Base-by-base conservation (phyloP, 2,888 invertebrate species). In the Dryobota labecula region DNA sequence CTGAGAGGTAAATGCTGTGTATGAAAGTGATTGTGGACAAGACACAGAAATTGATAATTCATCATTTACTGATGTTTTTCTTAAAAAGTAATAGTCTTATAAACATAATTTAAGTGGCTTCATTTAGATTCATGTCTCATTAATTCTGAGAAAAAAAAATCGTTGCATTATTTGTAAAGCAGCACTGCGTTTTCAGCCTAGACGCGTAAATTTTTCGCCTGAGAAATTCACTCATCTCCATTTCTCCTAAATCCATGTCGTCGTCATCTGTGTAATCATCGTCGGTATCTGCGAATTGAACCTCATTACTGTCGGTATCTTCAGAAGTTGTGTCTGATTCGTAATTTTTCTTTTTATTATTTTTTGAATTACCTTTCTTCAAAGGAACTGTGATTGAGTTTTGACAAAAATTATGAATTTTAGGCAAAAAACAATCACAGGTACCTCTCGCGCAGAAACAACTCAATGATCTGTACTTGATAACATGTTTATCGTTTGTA, bases 231-330 rank as follows among this genome's bases (percentile, higher is more conserved):
- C n/a, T n/a, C n/a, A n/a, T n/a, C 11, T 56, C 56, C 36, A 33
- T 33, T 20, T 33, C 54, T 54, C 9, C 54, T 54, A 33, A 54
- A 54, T 20, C 5, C 54, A 33, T 20, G 20, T 56, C 56, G 6
- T 56, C 56, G 20, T 56, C 56, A 56, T 13, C 7, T 33, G 56
- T 56, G 56, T 56, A 33, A 33, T 56, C 56, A 56, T 56, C 36
- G 13, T 56, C 33, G 11, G 56, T 13, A 13, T 56, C 56, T 33
- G 56, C 56, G 33, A 9, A 54, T 54, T 54, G 54, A 54, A 54
- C 20, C 6, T 54, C 54, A 33, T 54, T 54, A 54, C 20, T 54
- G 33, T 54, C 6, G 2, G 54, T 33, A 6, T 54, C 54, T 33
- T 54, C 33, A 54, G 33, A 33, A 33, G 33, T 54, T 20, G 38